Conservation (phyloP, 2,113 vertebrate genomes). For the Vicugna pacos region DNA sequence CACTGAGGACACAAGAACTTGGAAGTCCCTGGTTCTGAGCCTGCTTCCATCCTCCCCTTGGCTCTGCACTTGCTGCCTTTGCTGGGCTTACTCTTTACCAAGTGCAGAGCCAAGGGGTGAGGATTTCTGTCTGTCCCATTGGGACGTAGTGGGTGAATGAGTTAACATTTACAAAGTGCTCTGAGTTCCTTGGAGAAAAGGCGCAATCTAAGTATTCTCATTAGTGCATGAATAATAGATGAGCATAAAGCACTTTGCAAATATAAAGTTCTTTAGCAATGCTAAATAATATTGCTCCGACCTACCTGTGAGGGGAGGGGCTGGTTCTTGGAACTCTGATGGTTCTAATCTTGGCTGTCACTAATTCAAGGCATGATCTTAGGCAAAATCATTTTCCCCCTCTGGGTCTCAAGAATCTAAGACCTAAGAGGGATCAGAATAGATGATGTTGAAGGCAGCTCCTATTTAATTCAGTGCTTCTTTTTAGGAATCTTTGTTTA, state of each 20-base stretch:
- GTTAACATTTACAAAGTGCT: constrained; percentile 86
- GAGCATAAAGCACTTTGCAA: constrained; percentile 80
- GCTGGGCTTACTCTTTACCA: constrained; percentile 72
- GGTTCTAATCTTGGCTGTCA: constrained; percentile 22
- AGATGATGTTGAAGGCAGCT: neutral
- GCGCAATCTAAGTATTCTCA: constrained; percentile 82
- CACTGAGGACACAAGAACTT: neutral
- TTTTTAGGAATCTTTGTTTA: neutral
- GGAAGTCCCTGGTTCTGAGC: neutral
- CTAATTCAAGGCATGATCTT: neutral
- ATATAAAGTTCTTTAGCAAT: constrained; percentile 80
- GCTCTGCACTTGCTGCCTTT: neutral
- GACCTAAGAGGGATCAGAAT: neutral
- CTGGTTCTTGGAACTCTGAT: neutral
- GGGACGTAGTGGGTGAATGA: constrained; percentile 76
- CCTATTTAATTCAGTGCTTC: neutral
- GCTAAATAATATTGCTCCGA: constrained; percentile 76
- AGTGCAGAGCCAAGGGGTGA: constrained; percentile 68
- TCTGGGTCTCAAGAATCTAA: constrained; percentile 4
- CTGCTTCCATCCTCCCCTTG: neutral
- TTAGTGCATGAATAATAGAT: constrained; percentile 83
- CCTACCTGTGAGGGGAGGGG: constrained; percentile 63
- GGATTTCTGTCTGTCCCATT: constrained; percentile 68
- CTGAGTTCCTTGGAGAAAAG: constrained; percentile 82
- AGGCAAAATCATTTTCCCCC: neutral